Percentiles rank a stretch among this genome's conserved stretches.
Evolutionary conservation across 2,797 vertebrate genomes (phyloP).

Genomic region (Echeneis naucrates): DNA sequence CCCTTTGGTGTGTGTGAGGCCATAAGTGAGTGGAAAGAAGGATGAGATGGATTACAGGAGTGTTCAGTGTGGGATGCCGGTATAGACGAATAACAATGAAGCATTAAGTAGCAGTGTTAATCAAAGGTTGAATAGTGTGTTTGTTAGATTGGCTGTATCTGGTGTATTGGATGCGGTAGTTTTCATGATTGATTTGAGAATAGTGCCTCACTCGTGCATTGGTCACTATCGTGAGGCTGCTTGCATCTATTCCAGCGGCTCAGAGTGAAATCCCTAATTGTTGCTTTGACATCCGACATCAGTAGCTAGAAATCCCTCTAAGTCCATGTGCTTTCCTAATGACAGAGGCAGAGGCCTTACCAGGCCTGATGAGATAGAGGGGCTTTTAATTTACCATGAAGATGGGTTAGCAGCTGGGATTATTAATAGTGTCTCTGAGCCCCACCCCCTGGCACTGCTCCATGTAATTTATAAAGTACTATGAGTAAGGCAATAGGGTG

Average conservation of each 20-base stretch:
- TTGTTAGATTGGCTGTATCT: slow-evolving; percentile 45
- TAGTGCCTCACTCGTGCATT: slow-evolving; percentile 50
- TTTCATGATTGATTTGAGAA: slow-evolving; percentile 53
- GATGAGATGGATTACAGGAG: slow-evolving; percentile 68
- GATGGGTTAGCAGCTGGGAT: slow-evolving; percentile 76
- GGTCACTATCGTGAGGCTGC: slow-evolving; percentile 58
- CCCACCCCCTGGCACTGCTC: slow-evolving; percentile 66
- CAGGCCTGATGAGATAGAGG: slow-evolving; percentile 80
- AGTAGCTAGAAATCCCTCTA: slow-evolving; percentile 81
- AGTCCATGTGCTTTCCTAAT: slow-evolving; percentile 81
- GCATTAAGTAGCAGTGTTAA: slow-evolving; percentile 54
- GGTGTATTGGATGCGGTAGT: too few relatives aligned
- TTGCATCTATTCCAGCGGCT: slow-evolving; percentile 70
- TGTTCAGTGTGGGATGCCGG: slow-evolving; percentile 55
- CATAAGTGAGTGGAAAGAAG: slow-evolving; percentile 58
- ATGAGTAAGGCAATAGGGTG: slow-evolving; percentile 45
- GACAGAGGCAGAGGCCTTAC: slow-evolving; percentile 80
- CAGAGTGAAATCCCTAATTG: slow-evolving; percentile 80
- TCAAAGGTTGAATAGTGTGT: slow-evolving; percentile 48
- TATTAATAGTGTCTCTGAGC: slow-evolving; percentile 78
- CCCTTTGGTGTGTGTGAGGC: slow-evolving; percentile 49
- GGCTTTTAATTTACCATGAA: slow-evolving; percentile 79
- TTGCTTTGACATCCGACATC: slow-evolving; percentile 76
- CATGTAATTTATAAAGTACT: slow-evolving; percentile 77
- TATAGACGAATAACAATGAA: slow-evolving; percentile 58